Conservation (phyloP, 1,140 invertebrate genomes). For the Caenorhabditis inopinata region DNA sequence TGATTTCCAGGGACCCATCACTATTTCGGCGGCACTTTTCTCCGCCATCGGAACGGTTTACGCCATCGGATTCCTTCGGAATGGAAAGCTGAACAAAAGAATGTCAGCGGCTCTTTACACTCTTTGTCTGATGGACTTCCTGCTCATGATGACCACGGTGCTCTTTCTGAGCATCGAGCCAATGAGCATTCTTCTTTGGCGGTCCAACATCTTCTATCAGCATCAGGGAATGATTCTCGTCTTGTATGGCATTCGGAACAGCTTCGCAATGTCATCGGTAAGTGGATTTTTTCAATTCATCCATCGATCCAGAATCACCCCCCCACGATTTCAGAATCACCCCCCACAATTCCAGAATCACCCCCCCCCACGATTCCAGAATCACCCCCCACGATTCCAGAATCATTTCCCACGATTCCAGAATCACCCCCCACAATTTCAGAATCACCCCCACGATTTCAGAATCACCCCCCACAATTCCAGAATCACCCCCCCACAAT, state of each 20-base stretch:
- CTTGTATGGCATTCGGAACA: neutral
- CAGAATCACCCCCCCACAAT: too few species aligned
- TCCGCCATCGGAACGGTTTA: neutral
- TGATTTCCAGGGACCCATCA: neutral
- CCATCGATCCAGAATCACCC: too few species aligned
- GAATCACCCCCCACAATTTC: too few species aligned
- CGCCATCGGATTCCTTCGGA: slow-evolving; percentile 14
- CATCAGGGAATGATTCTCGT: neutral
- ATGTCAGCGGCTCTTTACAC: slow-evolving; percentile 12
- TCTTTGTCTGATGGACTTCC: slow-evolving; percentile 12
- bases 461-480: too few species aligned
- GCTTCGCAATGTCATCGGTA: slow-evolving; percentile 6
- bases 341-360: too few species aligned
- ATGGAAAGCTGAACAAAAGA: neutral
- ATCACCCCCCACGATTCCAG: too few species aligned
- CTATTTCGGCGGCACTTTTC: neutral
- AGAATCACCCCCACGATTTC: too few species aligned
- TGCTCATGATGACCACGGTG: slow-evolving; percentile 10
- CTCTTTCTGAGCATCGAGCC: slow-evolving; percentile 11
- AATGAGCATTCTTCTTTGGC: slow-evolving; percentile 1
- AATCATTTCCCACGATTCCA: too few species aligned
- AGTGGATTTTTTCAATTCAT: neutral
- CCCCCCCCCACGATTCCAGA: too few species aligned
- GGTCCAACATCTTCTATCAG: slow-evolving; percentile 1
- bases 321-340: too few species aligned